Evolutionary conservation across 2,888 invertebrate species (phyloP).

Genomic region (Cosmia trapezina): DNA sequence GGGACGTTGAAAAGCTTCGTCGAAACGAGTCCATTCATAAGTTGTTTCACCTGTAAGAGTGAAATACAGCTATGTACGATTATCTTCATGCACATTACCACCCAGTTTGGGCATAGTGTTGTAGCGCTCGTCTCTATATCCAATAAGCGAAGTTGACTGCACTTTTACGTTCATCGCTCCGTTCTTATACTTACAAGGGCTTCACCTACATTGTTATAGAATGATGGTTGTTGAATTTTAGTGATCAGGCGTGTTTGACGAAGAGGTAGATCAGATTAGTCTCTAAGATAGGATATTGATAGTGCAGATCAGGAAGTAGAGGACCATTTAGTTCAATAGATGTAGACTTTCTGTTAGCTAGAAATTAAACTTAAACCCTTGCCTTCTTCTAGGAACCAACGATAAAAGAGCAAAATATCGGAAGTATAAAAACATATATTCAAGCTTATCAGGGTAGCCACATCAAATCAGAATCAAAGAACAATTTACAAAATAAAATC

Average conservation of each 20-base stretch:
- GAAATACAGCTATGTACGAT: background rate
- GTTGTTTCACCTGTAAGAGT: slow-evolving; percentile 20
- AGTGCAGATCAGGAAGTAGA: background rate
- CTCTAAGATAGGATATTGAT: background rate
- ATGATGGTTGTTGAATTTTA: slow-evolving; percentile 20
- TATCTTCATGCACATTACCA: slow-evolving; percentile 19
- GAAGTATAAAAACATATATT: slow-evolving; percentile 57
- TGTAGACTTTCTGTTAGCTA: background rate
- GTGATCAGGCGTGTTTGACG: background rate
- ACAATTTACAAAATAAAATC: slow-evolving; percentile 67
- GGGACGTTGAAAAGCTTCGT: background rate
- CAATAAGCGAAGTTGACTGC: slow-evolving; percentile 44
- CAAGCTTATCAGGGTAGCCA: slow-evolving; percentile 58
- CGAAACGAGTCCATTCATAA: slow-evolving; percentile 37
- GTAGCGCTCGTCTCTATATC: slow-evolving; percentile 12
- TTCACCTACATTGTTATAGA: slow-evolving; percentile 14
- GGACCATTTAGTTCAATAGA: background rate
- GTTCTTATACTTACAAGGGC: slow-evolving; percentile 33
- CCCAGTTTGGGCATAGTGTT: slow-evolving; percentile 20
- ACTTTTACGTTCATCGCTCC: slow-evolving; percentile 42
- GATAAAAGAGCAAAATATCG: background rate
- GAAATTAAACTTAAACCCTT: background rate
- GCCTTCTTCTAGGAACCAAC: background rate
- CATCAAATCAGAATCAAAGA: slow-evolving; percentile 67
- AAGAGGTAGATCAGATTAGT: background rate